Evolutionary conservation across 2,888 invertebrate species (phyloP), one percentile per base, ranked within the genome.

Genomic region (Drosophila nr. perissopoda): DNA sequence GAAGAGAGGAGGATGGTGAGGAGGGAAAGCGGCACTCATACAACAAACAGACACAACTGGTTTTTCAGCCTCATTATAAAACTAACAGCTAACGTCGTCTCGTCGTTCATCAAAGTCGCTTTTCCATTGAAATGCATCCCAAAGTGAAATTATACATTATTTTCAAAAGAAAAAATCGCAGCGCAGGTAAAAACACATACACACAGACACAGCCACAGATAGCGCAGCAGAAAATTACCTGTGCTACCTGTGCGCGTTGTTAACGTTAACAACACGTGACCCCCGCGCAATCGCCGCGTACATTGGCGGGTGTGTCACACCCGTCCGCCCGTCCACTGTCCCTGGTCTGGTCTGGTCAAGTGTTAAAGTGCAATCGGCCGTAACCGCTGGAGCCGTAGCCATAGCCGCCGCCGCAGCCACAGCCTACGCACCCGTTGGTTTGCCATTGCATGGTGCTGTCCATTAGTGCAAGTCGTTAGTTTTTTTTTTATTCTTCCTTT

Each of bases 351-450:
- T 27, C 89, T 81, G 85, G 87, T 81, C 85, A 89, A 85, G 85
- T 85, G 85, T 89, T 87, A 89, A 85, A 83, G 84, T 81, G 85
- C 85, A 85, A 87, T 85, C 79, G 89, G 82, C 71, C 87, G 87
- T 81, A 89, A 89, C 79, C 27, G 25, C 25, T 45, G 25, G 45
- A 21, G 21, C 21, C 21, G 21, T 13, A 8, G 21, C 34, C 34
- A 6, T 16, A 36, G 36, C 36, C 16, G 16, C 36, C 16, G 36
- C 45, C 45, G 4, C n/a, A n/a, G n/a, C n/a, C n/a, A n/a, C 45
- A 45, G 45, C 75, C 77, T 49, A 79, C 77, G 73, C 81, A 79
- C 52, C 68, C 53, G 65, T 57, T 49, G 42, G 33, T 53, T 53
- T 74, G 60, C 62, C 83, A 64, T 76, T 73, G 71, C 83, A 75